These are phyloP conservation scores for Hemibagrus guttatus DNA, from an alignment of 2,797 vertebrate species.

Conservation along the genomic window DNA sequence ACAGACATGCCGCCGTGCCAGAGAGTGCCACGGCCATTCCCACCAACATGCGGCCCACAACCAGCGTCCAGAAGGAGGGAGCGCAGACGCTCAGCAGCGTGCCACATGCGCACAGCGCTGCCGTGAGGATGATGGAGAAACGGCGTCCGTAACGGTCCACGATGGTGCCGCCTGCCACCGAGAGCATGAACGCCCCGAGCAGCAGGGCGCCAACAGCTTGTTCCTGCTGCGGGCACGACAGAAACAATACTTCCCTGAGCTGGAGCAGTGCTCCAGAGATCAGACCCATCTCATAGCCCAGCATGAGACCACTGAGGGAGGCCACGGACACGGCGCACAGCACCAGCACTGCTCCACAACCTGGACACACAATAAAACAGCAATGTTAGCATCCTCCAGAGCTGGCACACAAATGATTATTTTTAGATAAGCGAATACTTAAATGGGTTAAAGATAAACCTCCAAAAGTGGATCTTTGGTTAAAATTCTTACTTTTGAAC, in stretches of 20 bases:
- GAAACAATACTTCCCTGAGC: constrained; percentile 78
- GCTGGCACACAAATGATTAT: too few relatives aligned
- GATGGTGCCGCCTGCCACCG: constrained; percentile 83
- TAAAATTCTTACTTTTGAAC: too few relatives aligned
- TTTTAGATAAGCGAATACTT: too few relatives aligned
- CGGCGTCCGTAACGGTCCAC: constrained; percentile 90
- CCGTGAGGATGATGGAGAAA: constrained; percentile 82
- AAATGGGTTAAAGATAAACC: too few relatives aligned
- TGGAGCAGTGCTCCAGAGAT: constrained; percentile 93
- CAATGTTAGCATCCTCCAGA: not conserved
- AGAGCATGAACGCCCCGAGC: constrained; percentile 87
- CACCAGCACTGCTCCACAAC: constrained; percentile 81
- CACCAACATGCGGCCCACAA: constrained; percentile 80
- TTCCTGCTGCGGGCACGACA: constrained; percentile 89
- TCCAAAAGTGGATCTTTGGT: too few relatives aligned
- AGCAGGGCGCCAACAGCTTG: constrained; percentile 88
- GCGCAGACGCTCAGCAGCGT: constrained; percentile 77
- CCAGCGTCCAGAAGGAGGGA: constrained; percentile 77
- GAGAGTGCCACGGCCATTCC: constrained; percentile 90
- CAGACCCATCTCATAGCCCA: constrained; percentile 92
- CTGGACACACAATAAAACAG: constrained; percentile 65
- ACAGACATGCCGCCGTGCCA: constrained; percentile 88
- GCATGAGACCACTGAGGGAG: constrained; percentile 90
- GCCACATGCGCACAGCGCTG: constrained; percentile 80
- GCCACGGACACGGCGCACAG: constrained; percentile 79